phyloP scores from a whole-genome alignment of 1,140 invertebrate genomes.

The Ceratina calcarata region DNA sequence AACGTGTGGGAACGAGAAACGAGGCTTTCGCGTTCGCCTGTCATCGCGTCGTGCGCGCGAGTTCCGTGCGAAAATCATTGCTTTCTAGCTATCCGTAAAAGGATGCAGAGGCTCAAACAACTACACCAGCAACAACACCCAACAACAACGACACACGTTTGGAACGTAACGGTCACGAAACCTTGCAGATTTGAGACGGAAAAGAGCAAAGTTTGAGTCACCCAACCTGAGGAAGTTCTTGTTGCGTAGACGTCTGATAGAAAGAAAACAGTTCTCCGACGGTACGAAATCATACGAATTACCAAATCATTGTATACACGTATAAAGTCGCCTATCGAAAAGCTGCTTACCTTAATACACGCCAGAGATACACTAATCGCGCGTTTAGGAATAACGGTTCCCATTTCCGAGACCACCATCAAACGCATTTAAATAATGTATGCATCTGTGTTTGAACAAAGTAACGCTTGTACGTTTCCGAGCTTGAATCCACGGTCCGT shows the following conservation, averaged over 20 bases:
- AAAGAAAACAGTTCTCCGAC: slow-evolving; percentile 73
- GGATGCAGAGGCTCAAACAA: background rate
- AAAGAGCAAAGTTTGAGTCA: slow-evolving; percentile 77
- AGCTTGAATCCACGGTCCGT: too few species aligned
- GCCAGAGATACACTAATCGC: slow-evolving; percentile 48
- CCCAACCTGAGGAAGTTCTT: slow-evolving; percentile 70
- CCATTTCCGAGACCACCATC: slow-evolving; percentile 6
- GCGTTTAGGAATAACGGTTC: slow-evolving; percentile 26
- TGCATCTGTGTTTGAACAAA: too few species aligned
- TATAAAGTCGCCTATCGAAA: slow-evolving; percentile 46
- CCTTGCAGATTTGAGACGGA: slow-evolving; percentile 75
- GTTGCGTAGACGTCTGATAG: slow-evolving; percentile 71
- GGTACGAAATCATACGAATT: slow-evolving; percentile 69
- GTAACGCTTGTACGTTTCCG: too few species aligned
- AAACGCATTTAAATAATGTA: slow-evolving; percentile 24
- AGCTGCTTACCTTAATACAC: slow-evolving; percentile 55
- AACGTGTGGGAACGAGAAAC: slow-evolving; percentile 17
- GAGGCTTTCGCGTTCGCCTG: background rate
- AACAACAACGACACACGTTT: slow-evolving; percentile 8
- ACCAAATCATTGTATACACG: slow-evolving; percentile 42
- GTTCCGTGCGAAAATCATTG: slow-evolving; percentile 6
- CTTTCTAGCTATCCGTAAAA: slow-evolving; percentile 30
- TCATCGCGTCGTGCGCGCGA: slow-evolving; percentile 1
- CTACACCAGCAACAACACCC: background rate
- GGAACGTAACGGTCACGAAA: slow-evolving; percentile 60